A percentile compares a stretch with the other conserved stretches of the same genome.
phyloP scores from a whole-genome alignment of 2,797 vertebrate species.

The Streptopelia turtur region DNA sequence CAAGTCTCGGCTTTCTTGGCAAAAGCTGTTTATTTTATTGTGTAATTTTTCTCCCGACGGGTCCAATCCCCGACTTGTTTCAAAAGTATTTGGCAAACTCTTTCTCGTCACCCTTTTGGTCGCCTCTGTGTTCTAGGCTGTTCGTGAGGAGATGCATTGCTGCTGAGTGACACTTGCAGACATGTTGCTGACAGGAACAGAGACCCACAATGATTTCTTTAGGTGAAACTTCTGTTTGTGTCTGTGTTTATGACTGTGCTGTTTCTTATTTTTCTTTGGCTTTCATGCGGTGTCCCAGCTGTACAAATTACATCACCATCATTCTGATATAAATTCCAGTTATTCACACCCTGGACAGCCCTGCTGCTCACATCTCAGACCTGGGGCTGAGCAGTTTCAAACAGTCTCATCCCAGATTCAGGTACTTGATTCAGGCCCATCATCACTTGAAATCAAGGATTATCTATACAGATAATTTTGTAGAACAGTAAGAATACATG shows the following conservation, averaged over 20 bases:
- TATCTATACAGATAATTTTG: not conserved
- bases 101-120: not conserved
- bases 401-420: not conserved
- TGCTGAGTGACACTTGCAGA: constrained; percentile 62
- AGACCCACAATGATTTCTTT: constrained; percentile 60
- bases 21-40: constrained; percentile 65
- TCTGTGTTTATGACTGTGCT: constrained; percentile 4
- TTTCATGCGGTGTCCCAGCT: constrained; percentile 47
- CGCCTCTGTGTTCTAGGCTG: constrained; percentile 35
- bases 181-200: constrained; percentile 56
- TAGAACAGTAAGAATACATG: not conserved
- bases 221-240: constrained; percentile 37
- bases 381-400: not conserved
- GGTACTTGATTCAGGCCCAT: not conserved
- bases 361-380: not conserved
- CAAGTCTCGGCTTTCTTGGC: constrained; percentile 68
- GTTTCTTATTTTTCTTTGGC: constrained; percentile 32
- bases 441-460: not conserved
- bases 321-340: constrained; percentile 46
- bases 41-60: constrained; percentile 32
- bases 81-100: constrained; percentile 54
- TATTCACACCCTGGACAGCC: constrained; percentile 1
- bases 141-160: not conserved
- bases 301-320: constrained; percentile 61
- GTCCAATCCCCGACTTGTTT: constrained; percentile 60